A percentile compares a stretch with the other conserved stretches of the same genome.
These are phyloP conservation scores for Drosophila falleni DNA, from an alignment of 2,888 invertebrate species.

Conservation along the genomic window DNA sequence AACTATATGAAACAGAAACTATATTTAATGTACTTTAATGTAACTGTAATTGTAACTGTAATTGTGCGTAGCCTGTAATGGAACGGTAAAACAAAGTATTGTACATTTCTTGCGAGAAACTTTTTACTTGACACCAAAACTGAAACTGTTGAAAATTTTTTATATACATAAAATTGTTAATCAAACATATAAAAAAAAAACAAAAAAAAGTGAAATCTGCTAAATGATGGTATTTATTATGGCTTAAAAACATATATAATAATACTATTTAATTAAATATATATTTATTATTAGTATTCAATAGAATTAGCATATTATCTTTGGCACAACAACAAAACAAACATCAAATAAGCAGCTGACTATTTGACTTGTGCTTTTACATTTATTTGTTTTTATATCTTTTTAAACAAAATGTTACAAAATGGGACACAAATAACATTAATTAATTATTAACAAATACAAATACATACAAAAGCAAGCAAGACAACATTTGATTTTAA, in stretches of 20 bases:
- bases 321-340: slow-evolving; percentile 51
- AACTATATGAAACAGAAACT: slow-evolving; percentile 42
- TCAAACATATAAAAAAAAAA: slow-evolving; percentile 38
- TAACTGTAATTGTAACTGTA: slow-evolving; percentile 26
- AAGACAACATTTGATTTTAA: slow-evolving; percentile 26
- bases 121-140: slow-evolving; percentile 80
- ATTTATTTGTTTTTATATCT: slow-evolving; percentile 75
- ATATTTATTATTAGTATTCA: slow-evolving; percentile 71
- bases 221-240: slow-evolving; percentile 78
- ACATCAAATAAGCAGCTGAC: slow-evolving; percentile 32
- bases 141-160: slow-evolving; percentile 79
- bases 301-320: slow-evolving; percentile 48
- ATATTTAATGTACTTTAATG: slow-evolving; percentile 40
- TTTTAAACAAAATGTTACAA: slow-evolving; percentile 70
- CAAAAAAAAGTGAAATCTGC: slow-evolving; percentile 56
- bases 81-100: slow-evolving; percentile 70
- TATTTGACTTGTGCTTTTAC: slow-evolving; percentile 65
- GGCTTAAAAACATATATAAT: slow-evolving; percentile 57
- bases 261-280: slow-evolving; percentile 68
- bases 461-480: slow-evolving; percentile 39
- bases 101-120: slow-evolving; percentile 78
- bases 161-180: slow-evolving; percentile 72
- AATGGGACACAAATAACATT: slow-evolving; percentile 65
- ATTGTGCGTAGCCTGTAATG: slow-evolving; percentile 46
- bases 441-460: slow-evolving; percentile 38